These are phyloP conservation scores for Falco punctatus DNA, from an alignment of 2,113 vertebrate genomes.

Conservation along the genomic window DNA sequence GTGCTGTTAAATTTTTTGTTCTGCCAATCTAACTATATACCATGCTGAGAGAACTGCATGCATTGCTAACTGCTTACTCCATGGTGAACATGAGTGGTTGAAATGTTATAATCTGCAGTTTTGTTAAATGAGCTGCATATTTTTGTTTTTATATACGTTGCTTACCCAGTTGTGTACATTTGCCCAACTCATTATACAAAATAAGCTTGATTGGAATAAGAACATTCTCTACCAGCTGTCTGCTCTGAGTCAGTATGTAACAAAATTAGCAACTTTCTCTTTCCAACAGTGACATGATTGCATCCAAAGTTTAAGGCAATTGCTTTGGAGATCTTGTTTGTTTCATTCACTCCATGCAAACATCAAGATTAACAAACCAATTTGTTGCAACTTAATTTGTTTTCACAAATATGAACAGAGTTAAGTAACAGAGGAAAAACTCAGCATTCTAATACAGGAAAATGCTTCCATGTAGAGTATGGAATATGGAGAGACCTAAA, in stretches of 20 bases:
- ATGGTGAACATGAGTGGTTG: not conserved
- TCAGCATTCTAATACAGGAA: not conserved
- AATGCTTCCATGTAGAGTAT: not conserved
- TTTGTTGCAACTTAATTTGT: constrained; percentile 65
- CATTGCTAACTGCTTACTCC: not conserved
- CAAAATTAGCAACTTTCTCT: constrained; percentile 71
- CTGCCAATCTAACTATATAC: not conserved
- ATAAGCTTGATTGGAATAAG: constrained; percentile 70
- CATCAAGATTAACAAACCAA: constrained; percentile 64
- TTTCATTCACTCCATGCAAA: constrained; percentile 55
- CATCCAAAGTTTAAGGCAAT: constrained; percentile 66
- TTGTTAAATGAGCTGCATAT: constrained; percentile 70
- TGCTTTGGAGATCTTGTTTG: constrained; percentile 65
- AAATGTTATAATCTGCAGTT: constrained; percentile 22
- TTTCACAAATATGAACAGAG: constrained; percentile 60
- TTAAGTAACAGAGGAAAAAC: constrained; percentile 38
- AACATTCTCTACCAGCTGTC: constrained; percentile 71
- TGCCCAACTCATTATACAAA: constrained; percentile 67
- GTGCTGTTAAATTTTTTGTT: constrained; percentile 30
- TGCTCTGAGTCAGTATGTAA: constrained; percentile 66
- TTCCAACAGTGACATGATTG: constrained; percentile 62
- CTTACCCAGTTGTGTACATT: constrained; percentile 70
- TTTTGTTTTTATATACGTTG: constrained; percentile 68
- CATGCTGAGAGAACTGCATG: not conserved
- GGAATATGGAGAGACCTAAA: not conserved